These are phyloP conservation scores for Clarias macrocephalus DNA, from an alignment of 2,113 vertebrate genomes.

Conservation along the genomic window DNA sequence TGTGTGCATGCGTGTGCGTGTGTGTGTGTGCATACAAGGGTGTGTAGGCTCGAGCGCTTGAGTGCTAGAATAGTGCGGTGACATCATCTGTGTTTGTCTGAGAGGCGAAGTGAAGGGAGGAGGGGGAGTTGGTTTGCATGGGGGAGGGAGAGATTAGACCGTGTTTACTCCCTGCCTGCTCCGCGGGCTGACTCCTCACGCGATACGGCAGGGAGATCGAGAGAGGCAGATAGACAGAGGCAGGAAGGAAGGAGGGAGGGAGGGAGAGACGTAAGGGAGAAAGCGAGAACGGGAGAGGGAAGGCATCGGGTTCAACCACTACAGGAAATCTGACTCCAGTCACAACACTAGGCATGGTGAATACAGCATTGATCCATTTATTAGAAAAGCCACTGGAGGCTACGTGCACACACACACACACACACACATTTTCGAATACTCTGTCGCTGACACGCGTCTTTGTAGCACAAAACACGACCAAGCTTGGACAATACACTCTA, in stretches of 20 bases:
- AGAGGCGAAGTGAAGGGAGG: conserved; percentile 43
- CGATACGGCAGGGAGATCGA: conserved; percentile 29
- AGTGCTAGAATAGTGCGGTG: conserved; percentile 53
- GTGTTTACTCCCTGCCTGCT: conserved; percentile 56
- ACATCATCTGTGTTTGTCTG: conserved; percentile 74
- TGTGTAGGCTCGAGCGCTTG: conserved; percentile 48
- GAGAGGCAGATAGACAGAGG: conserved; percentile 12
- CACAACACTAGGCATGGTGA: conserved; percentile 49
- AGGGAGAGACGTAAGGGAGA: not conserved
- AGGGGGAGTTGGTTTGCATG: conserved; percentile 47
- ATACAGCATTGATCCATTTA: conserved; percentile 57
- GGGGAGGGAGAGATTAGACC: conserved; percentile 56
- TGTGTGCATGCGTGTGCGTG: not conserved
- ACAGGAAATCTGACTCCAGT: conserved; percentile 56
- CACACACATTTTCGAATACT: conserved; percentile 38
- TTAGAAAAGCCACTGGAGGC: conserved; percentile 32
- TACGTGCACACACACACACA: conserved; percentile 25
- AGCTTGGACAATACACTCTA: not conserved
- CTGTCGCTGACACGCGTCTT: conserved; percentile 5
- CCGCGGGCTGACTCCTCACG: conserved; percentile 35
- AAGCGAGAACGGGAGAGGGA: conserved; percentile 9
- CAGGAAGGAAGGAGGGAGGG: conserved; percentile 7
- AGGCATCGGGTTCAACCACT: conserved; percentile 53
- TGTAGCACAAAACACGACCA: conserved; percentile 3
- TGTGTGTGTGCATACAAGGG: conserved; percentile 21